Percentiles rank a stretch among this genome's conserved stretches.
Evolutionary conservation across 1,140 invertebrate genomes (phyloP).

Genomic region (Anoplophora glabripennis): DNA sequence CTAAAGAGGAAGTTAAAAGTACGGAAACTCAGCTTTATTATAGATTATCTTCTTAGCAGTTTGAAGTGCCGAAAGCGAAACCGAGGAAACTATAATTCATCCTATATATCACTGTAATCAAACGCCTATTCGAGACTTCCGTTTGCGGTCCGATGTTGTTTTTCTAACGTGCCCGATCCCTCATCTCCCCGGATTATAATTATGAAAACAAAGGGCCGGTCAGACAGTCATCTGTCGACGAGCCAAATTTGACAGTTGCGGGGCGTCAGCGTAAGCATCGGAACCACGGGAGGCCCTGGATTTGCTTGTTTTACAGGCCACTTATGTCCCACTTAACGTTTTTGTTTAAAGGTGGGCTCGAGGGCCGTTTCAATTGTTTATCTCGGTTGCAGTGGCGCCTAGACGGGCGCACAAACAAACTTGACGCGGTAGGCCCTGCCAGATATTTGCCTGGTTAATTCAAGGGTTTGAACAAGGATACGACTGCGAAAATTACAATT

Average conservation of each 20-base stretch:
- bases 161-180: conserved; percentile 20
- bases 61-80: not conserved
- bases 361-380: conserved; percentile 20
- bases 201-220: conserved; percentile 17
- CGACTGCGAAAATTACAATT: too few species aligned
- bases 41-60: too few species aligned
- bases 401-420: too few species aligned
- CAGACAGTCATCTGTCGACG: not conserved
- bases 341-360: conserved; percentile 1
- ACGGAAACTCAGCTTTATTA: too few species aligned
- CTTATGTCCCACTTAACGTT: conserved; percentile 9
- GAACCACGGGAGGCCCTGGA: conserved; percentile 11
- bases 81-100: conserved; percentile 16
- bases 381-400: conserved; percentile 17
- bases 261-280: not conserved
- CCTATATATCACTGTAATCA: conserved; percentile 21
- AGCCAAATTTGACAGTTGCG: conserved; percentile 12
- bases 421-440: too few species aligned
- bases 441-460: too few species aligned
- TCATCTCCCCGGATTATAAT: conserved; percentile 22
- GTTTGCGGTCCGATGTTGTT: conserved; percentile 17
- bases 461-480: too few species aligned
- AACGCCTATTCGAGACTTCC: conserved; percentile 11
- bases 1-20: too few species aligned
- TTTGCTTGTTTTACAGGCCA: conserved; percentile 16